phyloP scores from a whole-genome alignment of 2,888 invertebrate genomes.

The Phanerotoma sp. region DNA sequence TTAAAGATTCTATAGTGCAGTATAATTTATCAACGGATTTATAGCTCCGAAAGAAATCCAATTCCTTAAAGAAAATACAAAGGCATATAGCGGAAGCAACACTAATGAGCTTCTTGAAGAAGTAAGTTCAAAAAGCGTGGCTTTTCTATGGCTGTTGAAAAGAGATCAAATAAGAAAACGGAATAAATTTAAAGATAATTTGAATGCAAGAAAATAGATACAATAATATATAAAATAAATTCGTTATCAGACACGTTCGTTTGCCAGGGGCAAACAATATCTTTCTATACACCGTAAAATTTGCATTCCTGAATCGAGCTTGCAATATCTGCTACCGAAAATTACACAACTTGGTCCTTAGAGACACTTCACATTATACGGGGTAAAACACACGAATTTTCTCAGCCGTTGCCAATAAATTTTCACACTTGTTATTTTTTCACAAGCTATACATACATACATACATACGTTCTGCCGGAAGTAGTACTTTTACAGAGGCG shows the following conservation, averaged over 20 bases:
- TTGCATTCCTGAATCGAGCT: not conserved
- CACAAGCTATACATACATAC: slow-evolving; percentile 2
- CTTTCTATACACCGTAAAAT: not conserved
- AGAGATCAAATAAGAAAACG: slow-evolving; percentile 3
- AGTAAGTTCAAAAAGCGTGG: no score
- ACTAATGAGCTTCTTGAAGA: slow-evolving; percentile 12
- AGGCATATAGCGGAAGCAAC: slow-evolving; percentile 8
- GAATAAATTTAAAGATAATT: not conserved
- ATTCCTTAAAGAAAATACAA: slow-evolving; percentile 10
- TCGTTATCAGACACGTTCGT: not conserved
- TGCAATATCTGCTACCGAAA: not conserved
- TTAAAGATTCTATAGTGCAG: no score
- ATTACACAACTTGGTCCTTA: slow-evolving; percentile 8
- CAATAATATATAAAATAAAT: slow-evolving; percentile 12
- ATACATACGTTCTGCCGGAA: not conserved
- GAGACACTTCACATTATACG: slow-evolving; percentile 21
- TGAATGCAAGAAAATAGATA: no score
- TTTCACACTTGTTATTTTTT: slow-evolving; percentile 21
- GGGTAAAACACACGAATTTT: not conserved
- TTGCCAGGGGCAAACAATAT: slow-evolving; percentile 2
- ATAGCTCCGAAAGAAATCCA: slow-evolving; percentile 1
- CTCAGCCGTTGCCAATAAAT: slow-evolving; percentile 20
- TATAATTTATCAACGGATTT: slow-evolving; percentile 8
- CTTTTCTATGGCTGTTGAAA: not conserved
- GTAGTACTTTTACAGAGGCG: not conserved